Evolutionary conservation across 2,888 invertebrate species (phyloP).

Genomic region (Linnaemya tessellans): DNA sequence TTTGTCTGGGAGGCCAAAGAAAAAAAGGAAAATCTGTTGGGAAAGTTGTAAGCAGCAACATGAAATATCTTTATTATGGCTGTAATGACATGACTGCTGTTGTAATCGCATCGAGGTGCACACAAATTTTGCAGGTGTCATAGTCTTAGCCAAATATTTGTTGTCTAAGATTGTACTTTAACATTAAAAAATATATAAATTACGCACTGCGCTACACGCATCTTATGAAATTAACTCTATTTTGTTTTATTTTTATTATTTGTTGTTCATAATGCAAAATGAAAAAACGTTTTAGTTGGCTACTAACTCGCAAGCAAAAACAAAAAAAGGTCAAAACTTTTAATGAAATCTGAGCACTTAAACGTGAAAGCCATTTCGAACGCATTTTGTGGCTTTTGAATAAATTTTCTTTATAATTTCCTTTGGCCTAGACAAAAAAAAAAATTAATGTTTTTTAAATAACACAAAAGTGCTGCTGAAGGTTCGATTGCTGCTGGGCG

Average conservation of each 20-base stretch:
- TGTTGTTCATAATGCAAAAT: neutral
- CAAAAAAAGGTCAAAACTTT: conserved; percentile 12
- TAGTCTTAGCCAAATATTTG: conserved; percentile 22
- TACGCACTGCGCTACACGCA: neutral
- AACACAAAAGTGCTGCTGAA: conserved; percentile 1
- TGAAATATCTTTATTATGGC: neutral
- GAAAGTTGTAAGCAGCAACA: conserved; percentile 36
- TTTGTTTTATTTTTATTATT: too few relatives aligned
- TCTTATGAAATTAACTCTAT: conserved; percentile 5
- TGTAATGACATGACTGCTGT: conserved; percentile 19
- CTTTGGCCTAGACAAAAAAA: neutral
- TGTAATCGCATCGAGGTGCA: neutral
- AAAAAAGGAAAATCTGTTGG: neutral
- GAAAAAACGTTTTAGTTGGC: conserved; percentile 25
- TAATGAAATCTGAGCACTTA: conserved; percentile 39
- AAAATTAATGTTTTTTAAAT: too few relatives aligned
- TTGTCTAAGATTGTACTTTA: conserved; percentile 5
- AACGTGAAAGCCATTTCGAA: conserved; percentile 40
- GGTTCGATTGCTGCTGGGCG: conserved; percentile 8
- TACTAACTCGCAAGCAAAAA: neutral
- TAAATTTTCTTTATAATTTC: conserved; percentile 5
- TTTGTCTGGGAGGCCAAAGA: neutral
- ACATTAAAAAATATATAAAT: conserved; percentile 11
- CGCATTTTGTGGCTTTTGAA: conserved; percentile 5
- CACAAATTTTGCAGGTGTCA: conserved; percentile 16